Base-by-base conservation (phyloP, 2,888 invertebrate species). In the Nomada ruficornis region DNA sequence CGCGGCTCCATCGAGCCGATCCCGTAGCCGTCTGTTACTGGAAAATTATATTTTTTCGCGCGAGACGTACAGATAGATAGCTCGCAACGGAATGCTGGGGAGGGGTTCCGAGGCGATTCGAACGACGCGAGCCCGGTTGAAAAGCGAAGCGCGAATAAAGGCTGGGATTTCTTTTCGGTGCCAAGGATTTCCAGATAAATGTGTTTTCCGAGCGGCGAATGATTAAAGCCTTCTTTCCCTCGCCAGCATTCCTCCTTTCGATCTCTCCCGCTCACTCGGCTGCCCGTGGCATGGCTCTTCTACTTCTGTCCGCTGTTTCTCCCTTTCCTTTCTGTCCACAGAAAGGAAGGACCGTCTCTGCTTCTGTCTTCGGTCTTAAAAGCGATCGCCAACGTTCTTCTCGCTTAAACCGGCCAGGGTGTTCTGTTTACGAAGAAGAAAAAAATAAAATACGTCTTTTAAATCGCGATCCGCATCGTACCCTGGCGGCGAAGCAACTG, bases 191-290 rank as follows among this genome's bases (percentile, higher is more conserved):
- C 71, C 86, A 80, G 85, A 85, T 88, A 86, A 88, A 88, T 82
- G 85, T 81, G 84, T 88, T 88, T 86, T 74, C 85, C 85, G 77
- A 82, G 84, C 86, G 82, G 80, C 86, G 85, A 85, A 82, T 84
- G 88, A 88, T 88, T 86, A 86, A 88, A 85, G 73, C 80, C 60
- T 47, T 64, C 79, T n/a, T 64, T 71, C 82, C 18, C 63, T 67
- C 70, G 23, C 44, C 36, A 1, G 36, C 55, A 2, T 20, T 13
- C 20, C 18, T 20, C 7, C 4, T 0, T 36, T 10, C 69, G 29
- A 7, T 20, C 9, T 60, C 55, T 44, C 50, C 50, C 44, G 9
- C 13, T 18, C 15, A 10, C 62, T 36, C 29, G 54, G 23, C 57
- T 50, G 64, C 23, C 3, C 11, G 7, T n/a, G 47, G 47, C 23